Conservation (phyloP, 2,113 vertebrate species). For the Lampris megalopsis region DNA sequence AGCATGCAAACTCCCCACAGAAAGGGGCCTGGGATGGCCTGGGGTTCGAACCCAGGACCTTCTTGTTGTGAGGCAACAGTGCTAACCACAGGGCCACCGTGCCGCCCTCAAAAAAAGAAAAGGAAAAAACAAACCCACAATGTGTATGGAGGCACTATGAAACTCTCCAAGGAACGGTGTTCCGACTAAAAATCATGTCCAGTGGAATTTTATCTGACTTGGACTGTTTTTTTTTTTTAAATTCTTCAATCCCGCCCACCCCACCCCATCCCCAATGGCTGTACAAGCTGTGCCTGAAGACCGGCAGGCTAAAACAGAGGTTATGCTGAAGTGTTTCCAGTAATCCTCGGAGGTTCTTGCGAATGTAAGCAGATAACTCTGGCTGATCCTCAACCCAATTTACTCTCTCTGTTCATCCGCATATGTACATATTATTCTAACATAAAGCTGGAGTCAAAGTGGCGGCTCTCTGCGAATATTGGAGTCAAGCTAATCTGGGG, state of each 20-base stretch:
- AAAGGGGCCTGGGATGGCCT: too few species aligned
- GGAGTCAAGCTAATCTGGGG: slow-evolving; percentile 17
- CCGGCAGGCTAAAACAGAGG: background rate
- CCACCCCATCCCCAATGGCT: too few species aligned
- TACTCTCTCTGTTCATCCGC: slow-evolving; percentile 9
- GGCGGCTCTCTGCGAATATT: slow-evolving; percentile 13
- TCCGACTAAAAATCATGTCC: background rate
- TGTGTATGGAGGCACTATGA: too few species aligned
- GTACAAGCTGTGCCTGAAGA: background rate
- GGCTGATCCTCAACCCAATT: slow-evolving; percentile 10
- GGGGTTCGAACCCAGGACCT: too few species aligned
- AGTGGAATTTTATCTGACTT: background rate
- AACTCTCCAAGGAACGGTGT: too few species aligned
- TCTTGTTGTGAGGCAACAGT: too few species aligned
- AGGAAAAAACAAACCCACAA: too few species aligned
- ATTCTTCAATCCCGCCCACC: too few species aligned
- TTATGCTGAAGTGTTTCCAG: slow-evolving; percentile 11
- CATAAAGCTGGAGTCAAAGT: slow-evolving; percentile 19
- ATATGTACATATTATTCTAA: slow-evolving; percentile 20
- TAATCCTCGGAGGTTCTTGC: slow-evolving; percentile 10
- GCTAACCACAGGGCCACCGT: too few species aligned
- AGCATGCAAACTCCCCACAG: too few species aligned
- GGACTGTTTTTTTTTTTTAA: too few species aligned
- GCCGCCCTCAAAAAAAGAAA: too few species aligned
- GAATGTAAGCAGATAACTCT: slow-evolving; percentile 6